Evolutionary conservation across 2,113 vertebrate genomes (phyloP), one percentile per base, ranked within the genome.

Genomic region (Uria lomvia): DNA sequence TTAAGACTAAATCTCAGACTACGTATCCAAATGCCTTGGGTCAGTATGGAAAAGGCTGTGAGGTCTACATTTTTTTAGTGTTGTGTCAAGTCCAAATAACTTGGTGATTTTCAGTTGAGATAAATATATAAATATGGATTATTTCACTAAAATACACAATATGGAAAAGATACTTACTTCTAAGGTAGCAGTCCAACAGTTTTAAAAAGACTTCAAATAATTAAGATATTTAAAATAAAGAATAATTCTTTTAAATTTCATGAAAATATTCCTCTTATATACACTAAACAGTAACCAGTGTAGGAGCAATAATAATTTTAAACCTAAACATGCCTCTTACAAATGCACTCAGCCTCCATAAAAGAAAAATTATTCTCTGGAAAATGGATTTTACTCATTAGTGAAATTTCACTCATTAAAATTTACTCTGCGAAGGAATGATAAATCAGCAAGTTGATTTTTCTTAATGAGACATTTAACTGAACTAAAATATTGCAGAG

Each of bases 371-470:
- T 60, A 49, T 30, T 76, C 20, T 94, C 75, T 56, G 40, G 34
- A 72, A 96, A 93, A 95, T 49, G 23, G 36, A 86, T 83, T 83
- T 93, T 79, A 68, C 62, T 92, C n/a, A 79, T 83, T 63, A 85
- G 53, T 74, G 74, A 90, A 87, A 81, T 93, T 95, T 92, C 36
- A 90, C 16, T 95, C 75, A 79, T 88, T 93, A 88, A 85, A 74
- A 90, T 82, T 92, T 83, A 88, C 34, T 75, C 40, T 73, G 47
- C 12, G 76, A 90, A 93, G 27, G 36, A 65, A 52, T 22, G 62
- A 86, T 82, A 90, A 86, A 94, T 90, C 58, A 79, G 58, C 12
- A 83, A 72, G 71, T 86, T 92, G 74, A n/a, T 86, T 85, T 93
- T 86, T 92, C 71, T 80, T 93, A 88, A 83, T 77, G 58, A 90